Percentiles rank a stretch among this genome's conserved stretches.
Conservation (phyloP, 2,113 vertebrate genomes). For the Craseonycteris thonglongyai region DNA sequence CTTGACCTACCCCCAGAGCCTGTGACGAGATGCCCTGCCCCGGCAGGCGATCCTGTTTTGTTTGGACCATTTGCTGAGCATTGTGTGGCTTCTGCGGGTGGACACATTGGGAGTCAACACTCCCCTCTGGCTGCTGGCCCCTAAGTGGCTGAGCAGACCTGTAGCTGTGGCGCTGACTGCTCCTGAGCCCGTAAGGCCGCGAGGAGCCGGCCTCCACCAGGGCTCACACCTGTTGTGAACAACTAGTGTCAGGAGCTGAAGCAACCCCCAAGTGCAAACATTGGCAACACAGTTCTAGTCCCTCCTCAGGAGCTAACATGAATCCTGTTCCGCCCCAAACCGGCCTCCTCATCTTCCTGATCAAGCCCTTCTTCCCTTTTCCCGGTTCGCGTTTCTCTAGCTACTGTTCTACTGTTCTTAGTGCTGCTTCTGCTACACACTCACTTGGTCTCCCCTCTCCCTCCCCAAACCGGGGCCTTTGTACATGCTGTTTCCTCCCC, state of each 20-base stretch:
- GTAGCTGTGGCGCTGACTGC: too few species aligned
- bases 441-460: background rate
- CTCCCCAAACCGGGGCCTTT: background rate
- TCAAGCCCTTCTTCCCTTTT: background rate
- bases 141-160: background rate
- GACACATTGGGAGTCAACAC: background rate
- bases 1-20: background rate
- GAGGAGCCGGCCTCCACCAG: too few species aligned
- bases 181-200: background rate
- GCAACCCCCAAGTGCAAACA: background rate
- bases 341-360: background rate
- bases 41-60: background rate
- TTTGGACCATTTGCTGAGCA: background rate
- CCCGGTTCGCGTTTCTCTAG: background rate
- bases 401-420: background rate
- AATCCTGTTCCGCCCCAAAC: too few species aligned
- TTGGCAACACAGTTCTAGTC: background rate
- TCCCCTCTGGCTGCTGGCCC: background rate
- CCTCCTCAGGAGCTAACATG: background rate
- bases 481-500: background rate
- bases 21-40: background rate
- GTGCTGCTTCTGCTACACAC: background rate
- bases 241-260: background rate
- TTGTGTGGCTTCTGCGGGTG: background rate
- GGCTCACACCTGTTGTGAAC: background rate